Evolutionary conservation across 1,140 invertebrate species (phyloP), one percentile per base, ranked within the genome.

Genomic region (Euura saliciscinereae): DNA sequence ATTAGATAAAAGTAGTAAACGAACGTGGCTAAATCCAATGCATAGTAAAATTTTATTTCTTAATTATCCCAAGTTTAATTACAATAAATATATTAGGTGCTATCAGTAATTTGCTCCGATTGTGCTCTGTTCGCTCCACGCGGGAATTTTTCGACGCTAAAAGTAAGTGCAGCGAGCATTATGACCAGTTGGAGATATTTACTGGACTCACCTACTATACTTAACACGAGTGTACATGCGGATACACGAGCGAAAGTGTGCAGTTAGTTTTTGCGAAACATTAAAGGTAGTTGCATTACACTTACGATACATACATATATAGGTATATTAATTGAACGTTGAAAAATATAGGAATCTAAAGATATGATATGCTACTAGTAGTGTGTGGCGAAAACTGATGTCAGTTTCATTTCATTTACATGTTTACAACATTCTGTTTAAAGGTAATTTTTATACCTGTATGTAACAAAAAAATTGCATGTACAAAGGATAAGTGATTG

Each of bases 1-100:
- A 59, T 59, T 59, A 59, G 28, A 6, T 59, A n/a, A 59, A 59
- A 59, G 13, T 59, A 59, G 51, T 59, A 59, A 59, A 59, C 51
- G 10, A 4, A 59, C 51, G 51, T n/a, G 51, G 13, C 51, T 59
- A 11, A n/a, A 59, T 59, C 13, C 2, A 59, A 59, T n/a, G 13
- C 51, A n/a, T 59, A 59, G 51, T 8, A 59, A 59, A 59, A 59
- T 59, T 59, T 3, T n/a, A 59, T 59, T 59, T n/a, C 3, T 11
- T 59, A n/a, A 59, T 6, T 59, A 59, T 6, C 51, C 51, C 51
- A 59, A 11, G 51, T 8, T 5, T 59, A n/a, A 11, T 2, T 59
- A n/a, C 5, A 59, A 59, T 28, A 28, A 28, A 28, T 28, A 28
- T 28, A 28, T 28, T 28, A 28, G 28, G 28, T 28, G 28, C 28